Base-by-base conservation (phyloP, 53 echinoderm and acorn worm genomes). In the Luidia sarsii region DNA sequence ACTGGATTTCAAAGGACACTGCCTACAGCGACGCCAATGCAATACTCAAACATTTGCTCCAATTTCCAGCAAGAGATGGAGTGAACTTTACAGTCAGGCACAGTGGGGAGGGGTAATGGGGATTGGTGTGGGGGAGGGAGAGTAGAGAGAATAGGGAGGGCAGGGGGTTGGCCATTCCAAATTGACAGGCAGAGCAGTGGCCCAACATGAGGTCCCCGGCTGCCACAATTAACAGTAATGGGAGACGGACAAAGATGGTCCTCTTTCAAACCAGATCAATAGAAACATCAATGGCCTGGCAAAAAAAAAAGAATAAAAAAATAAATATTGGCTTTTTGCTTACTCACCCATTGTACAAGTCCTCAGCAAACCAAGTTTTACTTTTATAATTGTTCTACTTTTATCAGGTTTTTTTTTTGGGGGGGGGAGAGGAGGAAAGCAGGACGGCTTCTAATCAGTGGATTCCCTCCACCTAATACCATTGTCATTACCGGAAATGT, bases 1-100 rank as follows among this genome's bases (percentile, higher is more conserved):
- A n/a, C n/a, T 41, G 11, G 25, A 68, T 25, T 24, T 24, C 24
- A 41, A n/a, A 59, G 32, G n/a, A 50, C 70, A 60, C 61, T 61
- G 77, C 61, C 77, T 60, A 74, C 21, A 74, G 39, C 74, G 27
- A 46, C n/a, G 38, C 31, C 35, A 77, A 60, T 43, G 77, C 43
- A 13, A 60, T 41, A 43, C 61, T 77, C 77, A 77, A 77, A 77
- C 77, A 77, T 77, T 77, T 77, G 61, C 77, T 77, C 61, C 30
- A 77, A 60, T 77, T 61, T 77, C 77, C 59, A 60, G 46, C 21
- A 34, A 60, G 28, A 31, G 39, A 59, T 60, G 57, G 2, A 31
- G 77, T 55, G 57, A 28, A 46, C 39, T 32, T 37, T 28, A 5
- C 16, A 18, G 13, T n/a, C n/a, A n/a, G n/a, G n/a, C n/a, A n/a